Base-by-base conservation (phyloP, 1,140 invertebrate species). In the Vanessa atalanta region DNA sequence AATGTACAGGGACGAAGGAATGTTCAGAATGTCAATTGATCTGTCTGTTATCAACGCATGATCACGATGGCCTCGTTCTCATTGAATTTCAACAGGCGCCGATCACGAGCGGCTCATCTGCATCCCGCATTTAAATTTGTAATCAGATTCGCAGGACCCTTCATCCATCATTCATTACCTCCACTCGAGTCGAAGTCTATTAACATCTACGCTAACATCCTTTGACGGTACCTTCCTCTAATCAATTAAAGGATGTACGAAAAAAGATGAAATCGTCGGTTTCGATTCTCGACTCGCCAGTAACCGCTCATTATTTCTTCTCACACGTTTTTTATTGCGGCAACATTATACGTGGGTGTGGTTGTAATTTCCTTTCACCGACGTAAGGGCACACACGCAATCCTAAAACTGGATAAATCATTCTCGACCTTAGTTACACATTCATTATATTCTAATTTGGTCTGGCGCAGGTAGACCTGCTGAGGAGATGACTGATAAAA, bases 321-420 rank as follows among this genome's bases (percentile, higher is more conserved):
- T 93, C 88, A 90, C 90, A 91, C 86, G 83, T 91, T 93, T 92
- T 93, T 93, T 93, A 92, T 91, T 93, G 91, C 85, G 86, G 89
- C 91, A 93, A 92, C 90, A 92, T 93, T 93, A 91, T 92, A 91
- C 90, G 91, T 93, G 91, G 91, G 91, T 92, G 91, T 91, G 91
- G 91, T 93, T 93, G 91, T 93, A 92, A 90, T 93, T 92, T 93
- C 89, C 89, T 92, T 92, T 92, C 91, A 91, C 91, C 88, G 89
- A 91, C 86, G 88, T 89, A 90, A 91, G 91, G 91, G 91, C 91
- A 93, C 91, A 93, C 91, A 93, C 89, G 89, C 89, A 88, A 89
- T 90, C 82, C 65, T 43, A 48, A 68, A 70, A 66, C 55, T 16
- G 70, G 26, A 48, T 79, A 75, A 68, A 61, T 65, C 23, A 86